These are phyloP conservation scores for Nyleta sp. DNA, from an alignment of 2,888 invertebrate genomes.

Conservation along the genomic window DNA sequence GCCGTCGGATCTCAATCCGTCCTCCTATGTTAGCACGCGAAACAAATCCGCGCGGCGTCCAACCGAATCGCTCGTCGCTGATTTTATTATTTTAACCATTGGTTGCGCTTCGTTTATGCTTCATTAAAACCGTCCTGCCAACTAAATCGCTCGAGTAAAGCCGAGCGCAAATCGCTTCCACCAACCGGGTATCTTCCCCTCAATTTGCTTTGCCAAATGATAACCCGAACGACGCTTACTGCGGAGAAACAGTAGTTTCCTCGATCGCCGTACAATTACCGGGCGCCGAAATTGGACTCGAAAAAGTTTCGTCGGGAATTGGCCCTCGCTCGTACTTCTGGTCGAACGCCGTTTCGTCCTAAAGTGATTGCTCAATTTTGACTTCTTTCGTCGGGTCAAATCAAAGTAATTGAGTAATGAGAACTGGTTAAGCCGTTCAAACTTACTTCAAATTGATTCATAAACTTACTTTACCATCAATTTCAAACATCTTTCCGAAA, in stretches of 20 bases:
- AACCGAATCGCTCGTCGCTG: too few species aligned
- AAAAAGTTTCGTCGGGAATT: slow-evolving; percentile 37
- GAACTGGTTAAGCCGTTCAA: background rate
- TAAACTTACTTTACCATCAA: too few species aligned
- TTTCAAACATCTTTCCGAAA: too few species aligned
- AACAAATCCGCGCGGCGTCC: too few species aligned
- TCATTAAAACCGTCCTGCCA: slow-evolving; percentile 14
- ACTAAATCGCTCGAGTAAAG: slow-evolving; percentile 1
- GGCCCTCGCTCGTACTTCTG: too few species aligned
- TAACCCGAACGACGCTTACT: slow-evolving; percentile 18
- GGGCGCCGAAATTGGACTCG: slow-evolving; percentile 29
- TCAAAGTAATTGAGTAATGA: background rate
- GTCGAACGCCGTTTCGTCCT: too few species aligned
- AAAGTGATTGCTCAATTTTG: slow-evolving; percentile 48
- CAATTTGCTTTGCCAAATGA: slow-evolving; percentile 37
- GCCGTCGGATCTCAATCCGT: too few species aligned
- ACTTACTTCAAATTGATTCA: too few species aligned
- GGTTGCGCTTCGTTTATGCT: background rate
- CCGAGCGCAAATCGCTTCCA: background rate
- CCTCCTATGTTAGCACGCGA: too few species aligned
- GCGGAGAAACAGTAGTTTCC: slow-evolving; percentile 45
- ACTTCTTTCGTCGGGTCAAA: slow-evolving; percentile 18
- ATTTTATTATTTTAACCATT: too few species aligned
- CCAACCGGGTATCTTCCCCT: background rate
- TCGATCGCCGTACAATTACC: slow-evolving; percentile 43